These are phyloP conservation scores for Drosophila formosana DNA, from an alignment of 2,888 invertebrate genomes.

Conservation along the genomic window DNA sequence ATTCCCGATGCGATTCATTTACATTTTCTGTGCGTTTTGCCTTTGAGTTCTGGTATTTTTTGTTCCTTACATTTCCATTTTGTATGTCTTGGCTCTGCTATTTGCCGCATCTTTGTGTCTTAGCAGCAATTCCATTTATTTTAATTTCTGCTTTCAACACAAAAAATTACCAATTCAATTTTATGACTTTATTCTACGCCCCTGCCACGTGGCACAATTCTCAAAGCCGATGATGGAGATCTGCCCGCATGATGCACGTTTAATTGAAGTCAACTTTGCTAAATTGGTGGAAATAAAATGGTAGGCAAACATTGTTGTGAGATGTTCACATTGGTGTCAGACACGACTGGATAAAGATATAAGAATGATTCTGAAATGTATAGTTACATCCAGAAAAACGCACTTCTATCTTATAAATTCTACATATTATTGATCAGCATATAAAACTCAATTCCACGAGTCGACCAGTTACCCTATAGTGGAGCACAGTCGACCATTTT, in stretches of 20 bases:
- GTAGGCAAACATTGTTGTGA: too few species aligned
- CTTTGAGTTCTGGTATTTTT: conserved; percentile 45
- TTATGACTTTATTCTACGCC: conserved; percentile 75
- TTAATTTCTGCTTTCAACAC: conserved; percentile 82
- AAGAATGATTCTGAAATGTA: too few species aligned
- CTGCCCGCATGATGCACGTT: conserved; percentile 5
- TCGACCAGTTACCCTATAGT: too few species aligned
- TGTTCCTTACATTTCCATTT: conserved; percentile 46
- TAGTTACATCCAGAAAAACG: too few species aligned
- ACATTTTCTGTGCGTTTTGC: conserved; percentile 72
- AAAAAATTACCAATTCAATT: conserved; percentile 83
- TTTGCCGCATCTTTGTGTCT: conserved; percentile 65
- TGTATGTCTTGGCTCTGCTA: conserved; percentile 47
- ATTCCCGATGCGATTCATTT: conserved; percentile 69
- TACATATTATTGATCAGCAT: too few species aligned
- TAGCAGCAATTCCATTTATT: conserved; percentile 81
- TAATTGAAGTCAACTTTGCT: conserved; percentile 36
- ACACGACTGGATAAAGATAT: too few species aligned
- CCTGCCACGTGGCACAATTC: conserved; percentile 64
- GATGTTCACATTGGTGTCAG: too few species aligned
- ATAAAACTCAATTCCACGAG: too few species aligned
- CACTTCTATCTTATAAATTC: too few species aligned
- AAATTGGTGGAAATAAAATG: neutral
- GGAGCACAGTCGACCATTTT: too few species aligned
- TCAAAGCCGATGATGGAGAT: conserved; percentile 57